These are phyloP conservation scores for Zaprionus capensis DNA, from an alignment of 1,140 invertebrate species.

Conservation along the genomic window DNA sequence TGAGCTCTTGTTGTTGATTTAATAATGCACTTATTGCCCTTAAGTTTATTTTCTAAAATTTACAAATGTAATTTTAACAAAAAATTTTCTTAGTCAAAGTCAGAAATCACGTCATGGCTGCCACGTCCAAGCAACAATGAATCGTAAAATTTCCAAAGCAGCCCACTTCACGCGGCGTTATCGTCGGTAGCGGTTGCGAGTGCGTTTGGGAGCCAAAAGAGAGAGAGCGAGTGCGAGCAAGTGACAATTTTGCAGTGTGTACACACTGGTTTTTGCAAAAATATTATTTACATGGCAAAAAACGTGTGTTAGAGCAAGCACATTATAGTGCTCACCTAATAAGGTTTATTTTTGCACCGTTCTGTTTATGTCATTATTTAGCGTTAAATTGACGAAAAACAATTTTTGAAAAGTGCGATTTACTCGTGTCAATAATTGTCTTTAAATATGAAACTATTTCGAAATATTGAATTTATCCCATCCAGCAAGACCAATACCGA, in stretches of 20 bases:
- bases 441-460: no score
- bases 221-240: conserved; percentile 36
- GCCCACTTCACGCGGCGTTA: conserved; percentile 51
- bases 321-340: conserved; percentile 14
- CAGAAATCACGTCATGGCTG: conserved; percentile 84
- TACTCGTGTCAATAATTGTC: no score
- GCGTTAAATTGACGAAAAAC: not conserved
- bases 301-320: conserved; percentile 20
- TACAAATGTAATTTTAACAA: conserved; percentile 74
- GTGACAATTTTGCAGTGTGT: conserved; percentile 43
- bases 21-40: conserved; percentile 78
- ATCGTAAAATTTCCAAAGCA: conserved; percentile 66
- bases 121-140: conserved; percentile 84
- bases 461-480: no score
- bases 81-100: conserved; percentile 72
- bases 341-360: conserved; percentile 31
- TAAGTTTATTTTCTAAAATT: conserved; percentile 68
- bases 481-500: not conserved
- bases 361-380: conserved; percentile 34
- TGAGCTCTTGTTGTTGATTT: conserved; percentile 59
- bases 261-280: conserved; percentile 38
- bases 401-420: not conserved
- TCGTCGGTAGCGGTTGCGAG: conserved; percentile 55
- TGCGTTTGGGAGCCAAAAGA: conserved; percentile 54
- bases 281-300: conserved; percentile 5